Percentiles rank a stretch among this genome's conserved stretches.
Conservation (phyloP, 2,113 vertebrate species). For the Saimiri boliviensis region DNA sequence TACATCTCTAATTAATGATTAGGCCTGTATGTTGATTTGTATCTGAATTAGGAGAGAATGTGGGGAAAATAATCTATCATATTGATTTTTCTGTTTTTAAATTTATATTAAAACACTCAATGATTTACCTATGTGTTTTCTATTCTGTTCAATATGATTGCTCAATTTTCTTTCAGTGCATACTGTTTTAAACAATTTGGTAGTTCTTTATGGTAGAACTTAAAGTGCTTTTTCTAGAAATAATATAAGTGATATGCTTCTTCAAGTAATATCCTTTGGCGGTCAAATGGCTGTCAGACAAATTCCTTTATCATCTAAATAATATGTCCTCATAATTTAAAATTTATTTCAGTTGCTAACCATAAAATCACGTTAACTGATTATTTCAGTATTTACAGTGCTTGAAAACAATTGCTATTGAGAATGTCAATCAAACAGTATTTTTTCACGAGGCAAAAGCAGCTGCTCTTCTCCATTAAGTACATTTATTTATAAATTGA, state of each 20-base stretch:
- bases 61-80: neutral
- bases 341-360: neutral
- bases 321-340: neutral
- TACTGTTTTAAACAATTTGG: neutral
- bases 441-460: neutral
- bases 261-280: neutral
- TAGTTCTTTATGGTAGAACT: neutral
- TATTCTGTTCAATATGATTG: neutral
- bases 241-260: slow-evolving; percentile 18
- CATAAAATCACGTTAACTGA: neutral
- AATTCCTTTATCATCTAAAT: slow-evolving; percentile 7
- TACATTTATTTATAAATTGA: neutral
- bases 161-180: neutral
- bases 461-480: neutral
- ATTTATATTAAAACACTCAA: neutral
- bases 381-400: slow-evolving; percentile 9
- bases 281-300: slow-evolving; percentile 27
- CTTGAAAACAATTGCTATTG: neutral
- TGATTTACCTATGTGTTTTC: neutral
- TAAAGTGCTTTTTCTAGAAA: neutral
- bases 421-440: neutral
- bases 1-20: neutral
- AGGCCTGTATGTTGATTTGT: neutral
- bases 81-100: neutral
- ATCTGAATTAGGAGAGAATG: neutral